Percentiles rank a stretch among this genome's conserved stretches.
Conservation (phyloP, 2,113 vertebrate species). For the Leptodactylus fuscus region DNA sequence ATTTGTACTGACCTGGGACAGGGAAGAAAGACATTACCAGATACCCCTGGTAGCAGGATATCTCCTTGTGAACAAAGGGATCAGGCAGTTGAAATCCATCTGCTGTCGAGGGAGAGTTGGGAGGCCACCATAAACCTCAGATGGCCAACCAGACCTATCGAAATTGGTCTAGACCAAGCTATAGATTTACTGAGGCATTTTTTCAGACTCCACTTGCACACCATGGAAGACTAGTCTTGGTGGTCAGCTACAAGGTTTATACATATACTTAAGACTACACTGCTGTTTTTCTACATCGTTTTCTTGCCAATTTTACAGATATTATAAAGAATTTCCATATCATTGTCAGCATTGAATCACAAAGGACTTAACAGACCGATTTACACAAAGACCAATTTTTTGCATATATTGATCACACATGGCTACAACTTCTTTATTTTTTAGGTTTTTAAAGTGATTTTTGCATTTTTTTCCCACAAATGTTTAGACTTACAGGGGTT, state of each 20-base stretch:
- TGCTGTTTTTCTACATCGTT: too few species aligned
- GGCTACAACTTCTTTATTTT: background rate
- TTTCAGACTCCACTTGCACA: background rate
- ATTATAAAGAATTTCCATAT: background rate
- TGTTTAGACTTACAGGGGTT: background rate
- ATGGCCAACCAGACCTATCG: too few species aligned
- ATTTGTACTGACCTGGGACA: too few species aligned
- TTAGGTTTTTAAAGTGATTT: background rate
- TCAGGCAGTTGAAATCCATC: too few species aligned
- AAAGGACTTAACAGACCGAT: background rate
- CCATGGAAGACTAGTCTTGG: background rate
- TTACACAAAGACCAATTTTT: background rate
- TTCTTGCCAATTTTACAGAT: background rate
- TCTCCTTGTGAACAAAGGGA: too few species aligned
- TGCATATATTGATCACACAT: background rate
- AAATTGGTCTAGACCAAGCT: too few species aligned
- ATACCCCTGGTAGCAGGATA: too few species aligned
- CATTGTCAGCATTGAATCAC: background rate
- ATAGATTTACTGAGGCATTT: too few species aligned
- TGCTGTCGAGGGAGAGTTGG: too few species aligned
- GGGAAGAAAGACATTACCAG: too few species aligned
- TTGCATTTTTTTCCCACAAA: background rate
- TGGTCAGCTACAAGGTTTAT: background rate
- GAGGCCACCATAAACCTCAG: too few species aligned
- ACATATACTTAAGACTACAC: too few species aligned